phyloP scores from a whole-genome alignment of 2,888 invertebrate genomes.

The Lasioglossum morio region DNA sequence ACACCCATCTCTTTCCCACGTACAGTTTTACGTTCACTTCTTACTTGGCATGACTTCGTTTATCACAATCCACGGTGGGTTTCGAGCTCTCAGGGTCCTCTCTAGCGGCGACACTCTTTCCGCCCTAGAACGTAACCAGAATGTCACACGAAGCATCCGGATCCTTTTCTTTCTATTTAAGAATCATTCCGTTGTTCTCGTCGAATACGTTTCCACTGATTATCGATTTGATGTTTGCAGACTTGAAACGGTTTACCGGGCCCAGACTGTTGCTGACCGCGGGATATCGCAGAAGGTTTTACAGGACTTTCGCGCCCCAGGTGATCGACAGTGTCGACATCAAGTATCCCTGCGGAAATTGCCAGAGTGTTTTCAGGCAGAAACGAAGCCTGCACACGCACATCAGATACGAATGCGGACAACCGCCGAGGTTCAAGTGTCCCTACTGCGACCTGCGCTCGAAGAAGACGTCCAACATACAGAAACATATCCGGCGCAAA shows the following conservation, averaged over 20 bases:
- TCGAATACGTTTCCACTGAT: conserved; percentile 27
- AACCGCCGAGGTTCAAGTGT: conserved; percentile 82
- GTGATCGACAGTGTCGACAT: neutral
- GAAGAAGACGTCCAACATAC: conserved; percentile 78
- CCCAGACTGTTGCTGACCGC: conserved; percentile 37
- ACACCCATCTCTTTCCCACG: neutral
- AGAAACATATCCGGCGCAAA: conserved; percentile 75
- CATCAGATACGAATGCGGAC: conserved; percentile 80
- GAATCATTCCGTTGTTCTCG: neutral
- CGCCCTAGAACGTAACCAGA: neutral
- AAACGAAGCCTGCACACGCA: conserved; percentile 75
- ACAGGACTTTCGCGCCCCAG: conserved; percentile 33
- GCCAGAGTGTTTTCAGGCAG: conserved; percentile 76
- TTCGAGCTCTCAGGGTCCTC: neutral
- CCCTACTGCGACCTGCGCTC: conserved; percentile 79
- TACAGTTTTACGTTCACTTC: neutral
- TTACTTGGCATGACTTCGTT: conserved; percentile 34
- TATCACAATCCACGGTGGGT: neutral
- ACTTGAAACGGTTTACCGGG: conserved; percentile 35
- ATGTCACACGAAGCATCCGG: neutral
- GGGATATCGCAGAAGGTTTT: conserved; percentile 35
- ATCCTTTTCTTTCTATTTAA: neutral
- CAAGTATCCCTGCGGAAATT: conserved; percentile 75
- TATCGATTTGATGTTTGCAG: conserved; percentile 56
- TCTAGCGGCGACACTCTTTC: neutral